Evolutionary conservation across 2,113 vertebrate species (phyloP), one percentile per base, ranked within the genome.

Genomic region (Hyla sarda): DNA sequence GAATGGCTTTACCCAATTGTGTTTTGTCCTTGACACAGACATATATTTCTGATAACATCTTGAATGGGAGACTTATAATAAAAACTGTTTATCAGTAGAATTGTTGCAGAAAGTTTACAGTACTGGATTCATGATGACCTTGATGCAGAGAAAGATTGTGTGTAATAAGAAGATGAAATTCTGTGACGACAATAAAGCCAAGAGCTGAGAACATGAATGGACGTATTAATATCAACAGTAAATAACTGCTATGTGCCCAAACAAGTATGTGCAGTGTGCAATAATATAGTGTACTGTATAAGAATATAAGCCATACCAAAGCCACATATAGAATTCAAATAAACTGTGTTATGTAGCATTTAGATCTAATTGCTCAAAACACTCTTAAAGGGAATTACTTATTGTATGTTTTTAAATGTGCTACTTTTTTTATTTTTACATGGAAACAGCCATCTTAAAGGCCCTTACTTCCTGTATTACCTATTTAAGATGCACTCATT

Each of bases 11-110:
- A 69, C 62, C 50, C 80, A 45, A 47, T 16, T 56, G 21, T 19
- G n/a, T 62, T 58, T 75, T 60, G 71, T 45, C 82, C 71, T 84
- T 74, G 71, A 28, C 82, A 45, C 1, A 60, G 82, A 45, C 52
- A 41, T 30, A 58, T 84, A 30, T 60, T 74, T 62, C 62, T 62
- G 82, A 84, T 75, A 84, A 75, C 9, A 41, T 75, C 82, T 84
- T 45, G 71, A 84, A 75, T 84, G 52, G 28, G 16, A 37, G 25
- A 84, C 74, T 30, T 56, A 41, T 47, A 60, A 71, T 84, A 84
- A 60, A 82, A 60, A 30, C 13, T 60, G 37, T 75, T 58, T 74
- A 41, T 41, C n/a, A 11, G 32, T 21, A 84, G 17, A 37, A 56
- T 21, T 37, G 34, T 50, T 41, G 50, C 23, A 25, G 48, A 47